These are phyloP conservation scores for Apotomis capreana DNA, from an alignment of 2,888 invertebrate species.

Conservation along the genomic window DNA sequence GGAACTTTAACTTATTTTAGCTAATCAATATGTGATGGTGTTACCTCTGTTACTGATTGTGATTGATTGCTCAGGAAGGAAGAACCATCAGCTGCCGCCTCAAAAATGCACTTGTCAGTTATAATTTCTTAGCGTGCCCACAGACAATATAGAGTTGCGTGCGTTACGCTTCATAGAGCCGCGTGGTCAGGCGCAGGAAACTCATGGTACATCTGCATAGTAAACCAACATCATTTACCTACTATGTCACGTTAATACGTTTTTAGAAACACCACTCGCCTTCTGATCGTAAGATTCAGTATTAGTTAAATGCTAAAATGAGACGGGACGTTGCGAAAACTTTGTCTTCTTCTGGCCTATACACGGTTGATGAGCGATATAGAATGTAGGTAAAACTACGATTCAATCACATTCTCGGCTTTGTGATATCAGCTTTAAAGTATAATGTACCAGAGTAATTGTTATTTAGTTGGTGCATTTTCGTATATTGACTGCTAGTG, in stretches of 20 bases:
- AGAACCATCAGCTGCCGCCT: not conserved
- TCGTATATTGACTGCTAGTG: not conserved
- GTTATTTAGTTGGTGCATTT: not conserved
- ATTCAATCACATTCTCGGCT: not conserved
- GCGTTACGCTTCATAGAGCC: conserved; percentile 49
- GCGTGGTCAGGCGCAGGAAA: conserved; percentile 49
- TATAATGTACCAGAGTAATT: not conserved
- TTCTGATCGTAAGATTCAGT: not conserved
- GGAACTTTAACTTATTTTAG: no score
- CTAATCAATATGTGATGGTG: no score
- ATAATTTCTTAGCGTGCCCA: conserved; percentile 27
- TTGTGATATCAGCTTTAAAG: not conserved
- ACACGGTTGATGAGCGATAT: not conserved
- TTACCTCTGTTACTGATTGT: no score
- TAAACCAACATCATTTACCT: conserved; percentile 2
- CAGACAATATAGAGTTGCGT: conserved; percentile 26
- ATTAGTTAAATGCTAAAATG: not conserved
- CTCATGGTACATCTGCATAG: conserved; percentile 33
- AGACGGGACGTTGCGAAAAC: not conserved
- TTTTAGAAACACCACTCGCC: not conserved
- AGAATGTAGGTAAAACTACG: not conserved
- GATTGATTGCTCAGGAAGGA: no score
- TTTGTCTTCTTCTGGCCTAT: not conserved
- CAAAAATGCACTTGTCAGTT: not conserved
- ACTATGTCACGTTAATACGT: not conserved